Evolutionary conservation across 2,888 invertebrate species (phyloP).

Genomic region (Gnatocerus cornutus): DNA sequence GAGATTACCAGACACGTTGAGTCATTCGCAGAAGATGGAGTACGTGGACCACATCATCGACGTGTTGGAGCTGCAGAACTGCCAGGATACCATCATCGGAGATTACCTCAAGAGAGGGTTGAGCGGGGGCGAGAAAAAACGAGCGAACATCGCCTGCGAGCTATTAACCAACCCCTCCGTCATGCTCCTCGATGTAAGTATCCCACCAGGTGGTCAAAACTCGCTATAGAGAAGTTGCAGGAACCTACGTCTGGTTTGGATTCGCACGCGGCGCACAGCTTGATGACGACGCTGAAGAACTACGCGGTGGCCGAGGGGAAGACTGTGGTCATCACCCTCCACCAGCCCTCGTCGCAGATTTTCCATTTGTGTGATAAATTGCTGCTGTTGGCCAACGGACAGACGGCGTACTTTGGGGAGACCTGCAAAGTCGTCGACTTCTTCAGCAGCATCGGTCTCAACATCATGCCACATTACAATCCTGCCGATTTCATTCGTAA

Average conservation of each 20-base stretch:
- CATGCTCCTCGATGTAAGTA: conserved; percentile 86
- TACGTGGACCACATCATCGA: conserved; percentile 86
- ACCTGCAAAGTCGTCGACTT: conserved; percentile 81
- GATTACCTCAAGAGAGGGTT: conserved; percentile 83
- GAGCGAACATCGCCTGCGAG: conserved; percentile 88
- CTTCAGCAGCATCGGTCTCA: conserved; percentile 81
- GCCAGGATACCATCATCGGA: conserved; percentile 86
- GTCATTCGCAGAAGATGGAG: conserved; percentile 81
- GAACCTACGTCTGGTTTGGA: conserved; percentile 90
- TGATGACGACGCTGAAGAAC: conserved; percentile 82
- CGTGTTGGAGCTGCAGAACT: conserved; percentile 81
- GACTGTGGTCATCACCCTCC: conserved; percentile 85
- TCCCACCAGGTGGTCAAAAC: too few relatives aligned
- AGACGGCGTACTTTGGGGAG: conserved; percentile 85
- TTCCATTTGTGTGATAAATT: conserved; percentile 88
- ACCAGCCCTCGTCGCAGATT: conserved; percentile 89
- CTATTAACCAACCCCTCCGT: conserved; percentile 85
- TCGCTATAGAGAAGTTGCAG: conserved; percentile 71
- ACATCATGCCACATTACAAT: conserved; percentile 85
- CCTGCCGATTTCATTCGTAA: conserved; percentile 89
- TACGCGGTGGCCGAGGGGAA: conserved; percentile 85
- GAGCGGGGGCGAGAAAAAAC: conserved; percentile 88
- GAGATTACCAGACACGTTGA: conserved; percentile 81
- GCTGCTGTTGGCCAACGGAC: conserved; percentile 80
- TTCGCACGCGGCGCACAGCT: conserved; percentile 83